These are phyloP conservation scores for Drosophila bocki DNA, from an alignment of 1,140 invertebrate genomes.

Conservation along the genomic window DNA sequence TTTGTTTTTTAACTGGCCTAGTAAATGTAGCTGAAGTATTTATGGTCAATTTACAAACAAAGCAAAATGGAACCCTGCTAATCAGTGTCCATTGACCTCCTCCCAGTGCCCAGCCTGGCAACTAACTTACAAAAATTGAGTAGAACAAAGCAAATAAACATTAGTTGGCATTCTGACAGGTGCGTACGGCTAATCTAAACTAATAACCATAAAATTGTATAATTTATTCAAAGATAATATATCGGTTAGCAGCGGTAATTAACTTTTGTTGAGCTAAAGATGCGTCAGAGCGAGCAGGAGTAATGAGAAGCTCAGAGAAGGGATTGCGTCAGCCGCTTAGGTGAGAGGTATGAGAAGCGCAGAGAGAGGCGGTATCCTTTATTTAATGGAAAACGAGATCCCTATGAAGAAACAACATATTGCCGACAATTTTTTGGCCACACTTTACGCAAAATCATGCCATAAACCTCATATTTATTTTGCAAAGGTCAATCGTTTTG, in stretches of 20 bases:
- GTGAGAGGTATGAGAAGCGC: slow-evolving; percentile 1
- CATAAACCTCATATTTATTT: slow-evolving; percentile 19
- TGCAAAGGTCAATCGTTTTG: slow-evolving; percentile 32
- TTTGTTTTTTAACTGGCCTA: slow-evolving; percentile 9
- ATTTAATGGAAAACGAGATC: neutral
- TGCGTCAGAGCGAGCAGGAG: slow-evolving; percentile 8
- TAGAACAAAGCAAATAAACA: slow-evolving; percentile 46
- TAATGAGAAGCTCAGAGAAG: slow-evolving; percentile 6
- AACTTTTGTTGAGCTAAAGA: neutral
- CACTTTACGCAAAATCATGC: no score
- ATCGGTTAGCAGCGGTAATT: slow-evolving; percentile 33
- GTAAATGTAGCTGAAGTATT: slow-evolving; percentile 27
- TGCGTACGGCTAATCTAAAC: slow-evolving; percentile 48
- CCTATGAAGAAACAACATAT: neutral
- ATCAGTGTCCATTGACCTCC: slow-evolving; percentile 44
- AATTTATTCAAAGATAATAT: slow-evolving; percentile 58
- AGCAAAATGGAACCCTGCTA: neutral
- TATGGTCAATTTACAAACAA: slow-evolving; percentile 43
- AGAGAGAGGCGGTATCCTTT: neutral
- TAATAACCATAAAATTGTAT: slow-evolving; percentile 55
- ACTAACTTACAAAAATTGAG: slow-evolving; percentile 8
- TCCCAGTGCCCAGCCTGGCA: neutral
- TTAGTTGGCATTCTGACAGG: slow-evolving; percentile 17
- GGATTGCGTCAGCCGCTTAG: slow-evolving; percentile 32
- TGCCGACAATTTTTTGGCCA: neutral